phyloP scores from a whole-genome alignment of 2,113 vertebrate species.

The Megaceryle torquata region DNA sequence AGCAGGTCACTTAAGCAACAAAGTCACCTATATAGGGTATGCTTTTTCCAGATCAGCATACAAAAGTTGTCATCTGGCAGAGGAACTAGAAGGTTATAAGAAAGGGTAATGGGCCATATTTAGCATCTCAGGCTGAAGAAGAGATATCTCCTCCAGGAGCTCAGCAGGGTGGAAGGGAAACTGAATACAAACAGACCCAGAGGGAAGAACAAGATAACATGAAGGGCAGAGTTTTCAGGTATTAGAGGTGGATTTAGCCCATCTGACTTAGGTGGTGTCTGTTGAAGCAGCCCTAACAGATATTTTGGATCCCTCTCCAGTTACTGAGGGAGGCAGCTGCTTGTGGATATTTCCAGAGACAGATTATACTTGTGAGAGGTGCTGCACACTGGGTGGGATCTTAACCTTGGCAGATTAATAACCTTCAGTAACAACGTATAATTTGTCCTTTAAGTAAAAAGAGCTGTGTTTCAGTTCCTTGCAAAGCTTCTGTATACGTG shows the following conservation, averaged over 20 bases:
- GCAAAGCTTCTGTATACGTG: background rate
- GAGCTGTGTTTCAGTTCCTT: background rate
- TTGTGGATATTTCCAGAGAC: background rate
- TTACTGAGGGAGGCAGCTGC: background rate
- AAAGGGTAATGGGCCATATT: background rate
- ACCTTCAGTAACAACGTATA: background rate
- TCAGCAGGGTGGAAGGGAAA: background rate
- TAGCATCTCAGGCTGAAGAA: background rate
- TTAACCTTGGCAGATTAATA: background rate
- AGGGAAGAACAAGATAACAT: background rate
- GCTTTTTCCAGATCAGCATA: background rate
- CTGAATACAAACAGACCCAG: background rate
- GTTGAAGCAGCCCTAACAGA: background rate
- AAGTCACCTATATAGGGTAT: background rate
- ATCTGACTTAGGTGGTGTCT: background rate
- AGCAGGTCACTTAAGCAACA: background rate
- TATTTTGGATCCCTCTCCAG: background rate
- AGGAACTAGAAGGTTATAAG: background rate
- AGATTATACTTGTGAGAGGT: background rate
- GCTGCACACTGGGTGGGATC: background rate
- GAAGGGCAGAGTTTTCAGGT: background rate
- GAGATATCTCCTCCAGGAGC: background rate
- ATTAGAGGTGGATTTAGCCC: background rate
- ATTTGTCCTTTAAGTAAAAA: background rate
- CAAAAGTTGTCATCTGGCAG: background rate